Evolutionary conservation across 2,888 invertebrate genomes (phyloP).

Genomic region (Candidula unifasciata): DNA sequence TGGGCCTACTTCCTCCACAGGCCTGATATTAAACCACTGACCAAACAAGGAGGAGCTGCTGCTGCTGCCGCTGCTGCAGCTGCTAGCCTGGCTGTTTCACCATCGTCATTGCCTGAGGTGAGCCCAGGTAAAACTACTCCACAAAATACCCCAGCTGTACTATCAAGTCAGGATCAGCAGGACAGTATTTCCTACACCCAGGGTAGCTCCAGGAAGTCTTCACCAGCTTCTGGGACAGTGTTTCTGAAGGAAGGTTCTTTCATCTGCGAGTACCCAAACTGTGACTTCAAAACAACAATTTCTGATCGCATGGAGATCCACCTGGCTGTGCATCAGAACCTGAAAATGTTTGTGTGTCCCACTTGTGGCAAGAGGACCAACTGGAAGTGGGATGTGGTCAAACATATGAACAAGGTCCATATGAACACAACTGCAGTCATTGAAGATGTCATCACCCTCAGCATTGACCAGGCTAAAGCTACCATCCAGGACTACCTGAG

Average conservation of each 20-base stretch:
- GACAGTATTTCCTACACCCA: background rate
- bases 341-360: conserved; percentile 75
- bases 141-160: background rate
- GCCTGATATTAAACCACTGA: conserved; percentile 42
- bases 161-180: background rate
- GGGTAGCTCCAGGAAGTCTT: background rate
- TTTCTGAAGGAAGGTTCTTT: conserved; percentile 47
- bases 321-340: conserved; percentile 74
- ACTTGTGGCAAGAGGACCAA: conserved; percentile 75
- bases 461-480: conserved; percentile 71
- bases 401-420: conserved; percentile 74
- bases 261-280: conserved; percentile 60
- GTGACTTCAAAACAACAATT: conserved; percentile 67
- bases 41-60: conserved; percentile 36
- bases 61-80: background rate
- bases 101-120: background rate
- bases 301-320: conserved; percentile 74
- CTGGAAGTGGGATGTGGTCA: conserved; percentile 76
- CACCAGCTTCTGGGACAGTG: background rate
- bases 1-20: conserved; percentile 43
- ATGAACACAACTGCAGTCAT: conserved; percentile 50
- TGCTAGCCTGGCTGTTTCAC: background rate
- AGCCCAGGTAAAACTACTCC: background rate
- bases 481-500: conserved; percentile 72
- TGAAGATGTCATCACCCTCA: conserved; percentile 68